Evolutionary conservation across 2,888 invertebrate genomes (phyloP).

Genomic region (Palloptera scutellata): DNA sequence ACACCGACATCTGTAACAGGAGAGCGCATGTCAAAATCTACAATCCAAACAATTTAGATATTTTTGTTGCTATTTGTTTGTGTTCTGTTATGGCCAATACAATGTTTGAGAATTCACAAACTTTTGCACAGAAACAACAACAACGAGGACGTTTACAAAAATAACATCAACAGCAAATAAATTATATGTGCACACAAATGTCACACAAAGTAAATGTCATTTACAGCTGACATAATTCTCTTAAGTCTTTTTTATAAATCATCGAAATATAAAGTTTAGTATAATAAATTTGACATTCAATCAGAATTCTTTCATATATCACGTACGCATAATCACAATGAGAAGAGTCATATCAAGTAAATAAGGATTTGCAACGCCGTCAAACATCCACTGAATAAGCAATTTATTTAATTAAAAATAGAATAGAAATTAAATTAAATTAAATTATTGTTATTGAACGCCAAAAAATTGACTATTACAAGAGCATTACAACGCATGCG

Average conservation of each 20-base stretch:
- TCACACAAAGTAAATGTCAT: constrained; percentile 31
- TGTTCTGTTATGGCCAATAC: not conserved
- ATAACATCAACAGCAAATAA: not conserved
- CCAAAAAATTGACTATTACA: constrained; percentile 21
- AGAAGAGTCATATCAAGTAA: too few relatives aligned
- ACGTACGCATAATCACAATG: too few relatives aligned
- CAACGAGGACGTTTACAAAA: constrained; percentile 12
- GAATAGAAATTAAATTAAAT: not conserved
- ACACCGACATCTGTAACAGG: not conserved
- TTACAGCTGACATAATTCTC: constrained; percentile 41
- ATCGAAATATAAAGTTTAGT: too few relatives aligned
- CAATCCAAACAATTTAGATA: constrained; percentile 10
- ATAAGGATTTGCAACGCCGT: too few relatives aligned
- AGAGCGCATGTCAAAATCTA: constrained; percentile 27
- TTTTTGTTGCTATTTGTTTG: too few relatives aligned
- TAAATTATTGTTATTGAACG: constrained; percentile 4
- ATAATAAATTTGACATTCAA: too few relatives aligned
- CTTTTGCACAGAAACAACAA: constrained; percentile 12
- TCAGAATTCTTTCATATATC: too few relatives aligned
- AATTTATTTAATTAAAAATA: not conserved
- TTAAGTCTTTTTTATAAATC: too few relatives aligned
- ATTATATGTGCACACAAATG: constrained; percentile 26
- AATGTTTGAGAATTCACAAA: constrained; percentile 16
- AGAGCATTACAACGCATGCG: constrained; percentile 5
- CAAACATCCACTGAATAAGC: too few relatives aligned